Evolutionary conservation across 2,113 vertebrate genomes (phyloP).

Genomic region (Glareola pratincola): DNA sequence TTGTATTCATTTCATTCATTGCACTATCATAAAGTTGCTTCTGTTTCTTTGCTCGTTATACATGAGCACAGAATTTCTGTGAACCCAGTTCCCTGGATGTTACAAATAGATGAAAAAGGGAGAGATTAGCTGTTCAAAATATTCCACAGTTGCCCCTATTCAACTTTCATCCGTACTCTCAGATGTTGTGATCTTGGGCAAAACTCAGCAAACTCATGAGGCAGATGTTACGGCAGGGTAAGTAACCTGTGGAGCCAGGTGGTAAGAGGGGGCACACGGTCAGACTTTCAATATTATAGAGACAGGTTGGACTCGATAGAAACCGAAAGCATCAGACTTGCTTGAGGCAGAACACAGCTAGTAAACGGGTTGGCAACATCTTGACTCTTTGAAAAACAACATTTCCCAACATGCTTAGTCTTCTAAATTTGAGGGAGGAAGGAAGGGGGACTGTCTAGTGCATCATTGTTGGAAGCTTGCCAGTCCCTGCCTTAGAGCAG

Average conservation of each 20-base stretch:
- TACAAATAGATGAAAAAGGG: neutral
- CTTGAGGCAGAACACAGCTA: neutral
- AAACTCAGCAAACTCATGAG: neutral
- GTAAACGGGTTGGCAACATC: neutral
- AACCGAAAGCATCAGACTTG: neutral
- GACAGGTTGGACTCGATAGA: neutral
- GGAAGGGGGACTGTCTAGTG: neutral
- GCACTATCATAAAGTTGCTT: neutral
- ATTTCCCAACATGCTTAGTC: neutral
- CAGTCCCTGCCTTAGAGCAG: neutral
- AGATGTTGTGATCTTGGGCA: neutral
- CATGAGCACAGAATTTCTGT: neutral
- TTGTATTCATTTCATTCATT: conserved; percentile 37
- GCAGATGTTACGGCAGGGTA: neutral
- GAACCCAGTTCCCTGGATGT: neutral
- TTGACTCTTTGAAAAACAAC: neutral
- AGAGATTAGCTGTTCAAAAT: neutral
- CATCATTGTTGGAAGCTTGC: neutral
- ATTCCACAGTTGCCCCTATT: neutral
- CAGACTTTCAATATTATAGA: neutral
- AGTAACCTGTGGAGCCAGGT: neutral
- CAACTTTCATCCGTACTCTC: neutral
- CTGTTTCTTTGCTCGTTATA: neutral
- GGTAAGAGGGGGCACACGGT: neutral
- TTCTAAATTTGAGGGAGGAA: neutral